Percentiles rank a stretch among this genome's conserved stretches.
These are phyloP conservation scores for Cryptocheilus praepositus DNA, from an alignment of 2,888 invertebrate genomes.

Conservation along the genomic window DNA sequence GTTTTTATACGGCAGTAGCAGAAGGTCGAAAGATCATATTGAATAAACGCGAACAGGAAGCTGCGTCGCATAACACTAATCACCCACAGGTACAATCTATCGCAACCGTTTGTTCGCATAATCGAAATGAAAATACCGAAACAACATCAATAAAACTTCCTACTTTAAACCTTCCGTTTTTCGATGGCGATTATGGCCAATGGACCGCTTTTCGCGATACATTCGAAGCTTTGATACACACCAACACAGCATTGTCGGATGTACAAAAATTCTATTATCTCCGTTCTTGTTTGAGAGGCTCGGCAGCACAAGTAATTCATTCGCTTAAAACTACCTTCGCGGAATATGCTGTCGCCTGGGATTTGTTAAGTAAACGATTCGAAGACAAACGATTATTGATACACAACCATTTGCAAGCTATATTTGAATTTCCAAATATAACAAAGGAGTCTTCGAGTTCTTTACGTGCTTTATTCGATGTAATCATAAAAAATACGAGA, in stretches of 20 bases:
- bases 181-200: conserved; percentile 12
- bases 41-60: too few species aligned
- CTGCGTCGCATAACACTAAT: too few species aligned
- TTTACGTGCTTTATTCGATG: conserved; percentile 46
- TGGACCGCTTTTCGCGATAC: conserved; percentile 16
- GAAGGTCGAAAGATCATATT: too few species aligned
- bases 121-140: too few species aligned
- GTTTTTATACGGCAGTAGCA: too few species aligned
- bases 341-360: conserved; percentile 33
- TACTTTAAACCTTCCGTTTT: conserved; percentile 6
- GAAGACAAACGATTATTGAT: conserved; percentile 50
- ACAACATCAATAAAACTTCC: too few species aligned
- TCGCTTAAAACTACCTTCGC: conserved; percentile 23
- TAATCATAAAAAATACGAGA: conserved; percentile 43
- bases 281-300: conserved; percentile 15
- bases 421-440: conserved; percentile 37
- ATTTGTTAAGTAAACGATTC: conserved; percentile 34
- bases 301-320: conserved; percentile 22
- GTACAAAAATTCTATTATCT: too few species aligned
- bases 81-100: too few species aligned
- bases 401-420: conserved; percentile 42
- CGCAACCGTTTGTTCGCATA: too few species aligned
- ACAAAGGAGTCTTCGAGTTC: conserved; percentile 28
- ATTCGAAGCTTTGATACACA: conserved; percentile 9
- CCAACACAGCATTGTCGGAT: conserved; percentile 20